Conservation (phyloP, 2,113 vertebrate genomes). For the Accipiter virgatus region DNA sequence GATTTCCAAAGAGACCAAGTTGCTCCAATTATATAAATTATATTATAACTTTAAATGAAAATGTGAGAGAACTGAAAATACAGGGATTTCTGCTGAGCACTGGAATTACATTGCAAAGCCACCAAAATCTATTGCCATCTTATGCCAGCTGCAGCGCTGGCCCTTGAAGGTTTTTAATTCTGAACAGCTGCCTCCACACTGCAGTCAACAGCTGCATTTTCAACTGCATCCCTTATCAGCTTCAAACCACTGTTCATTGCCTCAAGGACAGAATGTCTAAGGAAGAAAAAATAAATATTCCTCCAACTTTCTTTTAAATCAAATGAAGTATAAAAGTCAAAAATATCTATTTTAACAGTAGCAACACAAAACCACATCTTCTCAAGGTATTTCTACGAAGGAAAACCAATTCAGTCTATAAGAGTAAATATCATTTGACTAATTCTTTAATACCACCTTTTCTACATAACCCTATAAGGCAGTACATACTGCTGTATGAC, state of each 20-base stretch:
- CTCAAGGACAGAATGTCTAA: background rate
- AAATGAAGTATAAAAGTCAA: background rate
- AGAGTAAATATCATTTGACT: background rate
- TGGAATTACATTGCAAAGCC: background rate
- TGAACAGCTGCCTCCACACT: background rate
- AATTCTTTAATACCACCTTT: background rate
- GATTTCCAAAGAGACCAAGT: background rate
- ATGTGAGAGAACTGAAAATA: background rate
- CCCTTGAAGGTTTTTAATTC: background rate
- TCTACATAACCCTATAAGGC: background rate
- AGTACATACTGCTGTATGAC: background rate
- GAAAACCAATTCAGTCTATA: background rate
- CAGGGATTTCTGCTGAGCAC: background rate
- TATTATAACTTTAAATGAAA: background rate
- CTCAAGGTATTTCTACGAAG: background rate
- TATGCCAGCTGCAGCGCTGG: background rate
- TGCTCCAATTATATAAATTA: background rate
- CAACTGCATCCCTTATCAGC: background rate
- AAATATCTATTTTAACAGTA: background rate
- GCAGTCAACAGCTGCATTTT: background rate
- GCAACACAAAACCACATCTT: background rate
- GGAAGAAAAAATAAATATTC: background rate
- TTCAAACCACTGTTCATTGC: background rate
- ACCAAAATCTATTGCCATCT: background rate
- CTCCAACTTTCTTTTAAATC: background rate